Evolutionary conservation across 2,797 vertebrate species (phyloP).

Genomic region (Microctenopoma lineatum): DNA sequence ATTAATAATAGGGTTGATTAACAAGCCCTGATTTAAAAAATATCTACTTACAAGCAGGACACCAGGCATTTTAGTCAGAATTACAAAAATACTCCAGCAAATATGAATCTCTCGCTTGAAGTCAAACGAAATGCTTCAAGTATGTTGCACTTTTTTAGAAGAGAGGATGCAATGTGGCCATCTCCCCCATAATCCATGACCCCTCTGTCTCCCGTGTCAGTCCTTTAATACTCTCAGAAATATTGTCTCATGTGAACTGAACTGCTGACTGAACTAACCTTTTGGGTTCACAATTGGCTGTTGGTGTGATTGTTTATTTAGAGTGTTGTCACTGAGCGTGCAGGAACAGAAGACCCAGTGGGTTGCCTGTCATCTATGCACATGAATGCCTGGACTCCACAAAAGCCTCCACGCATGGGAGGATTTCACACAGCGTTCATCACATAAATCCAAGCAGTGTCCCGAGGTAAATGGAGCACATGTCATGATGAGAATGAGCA

Average conservation of each 20-base stretch:
- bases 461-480: constrained; percentile 57
- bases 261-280: constrained; percentile 48
- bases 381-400: constrained; percentile 62
- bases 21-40: background rate
- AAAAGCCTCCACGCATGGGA: constrained; percentile 54
- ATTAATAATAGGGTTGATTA: background rate
- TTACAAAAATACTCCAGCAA: background rate
- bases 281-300: constrained; percentile 29
- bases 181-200: constrained; percentile 37
- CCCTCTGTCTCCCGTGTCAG: constrained; percentile 21
- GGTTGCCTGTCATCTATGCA: constrained; percentile 33
- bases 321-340: constrained; percentile 32
- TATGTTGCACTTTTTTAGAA: constrained; percentile 2
- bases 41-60: background rate
- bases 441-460: constrained; percentile 60
- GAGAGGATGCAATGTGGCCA: constrained; percentile 17
- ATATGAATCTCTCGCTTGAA: background rate
- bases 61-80: background rate
- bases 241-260: constrained; percentile 24
- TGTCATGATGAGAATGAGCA: constrained; percentile 46
- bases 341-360: constrained; percentile 32
- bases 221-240: constrained; percentile 26
- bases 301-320: constrained; percentile 37
- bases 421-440: constrained; percentile 58
- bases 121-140: background rate